A percentile compares a stretch with the other conserved stretches of the same genome.
Conservation (phyloP, 2,888 invertebrate genomes). For the Palloptera scutellata region DNA sequence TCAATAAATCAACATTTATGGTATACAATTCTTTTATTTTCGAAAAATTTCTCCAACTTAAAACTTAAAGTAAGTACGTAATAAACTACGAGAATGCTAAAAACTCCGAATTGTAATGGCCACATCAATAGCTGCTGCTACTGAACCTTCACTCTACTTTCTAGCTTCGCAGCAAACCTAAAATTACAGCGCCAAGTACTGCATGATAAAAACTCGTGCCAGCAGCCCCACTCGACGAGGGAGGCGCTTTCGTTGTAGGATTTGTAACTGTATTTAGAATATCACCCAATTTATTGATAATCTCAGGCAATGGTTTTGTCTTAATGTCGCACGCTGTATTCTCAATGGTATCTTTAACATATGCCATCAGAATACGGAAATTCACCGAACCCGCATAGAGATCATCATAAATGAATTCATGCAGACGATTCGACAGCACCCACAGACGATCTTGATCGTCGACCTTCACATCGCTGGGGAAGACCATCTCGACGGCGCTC, state of each 20-base stretch:
- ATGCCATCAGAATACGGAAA: constrained; percentile 75
- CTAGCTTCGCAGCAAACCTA: background rate
- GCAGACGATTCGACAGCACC: constrained; percentile 78
- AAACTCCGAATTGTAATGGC: background rate
- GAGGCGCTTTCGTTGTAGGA: constrained; percentile 25
- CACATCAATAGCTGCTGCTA: background rate
- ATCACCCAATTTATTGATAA: constrained; percentile 68
- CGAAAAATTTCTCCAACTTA: background rate
- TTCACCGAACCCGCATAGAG: constrained; percentile 73
- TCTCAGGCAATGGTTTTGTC: constrained; percentile 67
- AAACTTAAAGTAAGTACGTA: background rate
- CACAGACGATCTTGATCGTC: constrained; percentile 75
- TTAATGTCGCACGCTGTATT: constrained; percentile 76
- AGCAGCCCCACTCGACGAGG: background rate
- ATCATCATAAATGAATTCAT: constrained; percentile 74
- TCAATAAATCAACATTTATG: too few relatives aligned
- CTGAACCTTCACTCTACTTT: background rate
- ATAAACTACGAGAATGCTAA: background rate
- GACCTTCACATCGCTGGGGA: constrained; percentile 81
- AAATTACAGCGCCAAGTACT: background rate
- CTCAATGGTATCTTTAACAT: constrained; percentile 74
- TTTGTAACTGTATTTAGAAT: constrained; percentile 63
- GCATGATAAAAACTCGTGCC: background rate
- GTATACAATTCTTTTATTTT: too few relatives aligned
- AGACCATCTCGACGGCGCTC: constrained; percentile 76